Conservation (phyloP, 2,113 vertebrate genomes). For the Athene cunicularia region DNA sequence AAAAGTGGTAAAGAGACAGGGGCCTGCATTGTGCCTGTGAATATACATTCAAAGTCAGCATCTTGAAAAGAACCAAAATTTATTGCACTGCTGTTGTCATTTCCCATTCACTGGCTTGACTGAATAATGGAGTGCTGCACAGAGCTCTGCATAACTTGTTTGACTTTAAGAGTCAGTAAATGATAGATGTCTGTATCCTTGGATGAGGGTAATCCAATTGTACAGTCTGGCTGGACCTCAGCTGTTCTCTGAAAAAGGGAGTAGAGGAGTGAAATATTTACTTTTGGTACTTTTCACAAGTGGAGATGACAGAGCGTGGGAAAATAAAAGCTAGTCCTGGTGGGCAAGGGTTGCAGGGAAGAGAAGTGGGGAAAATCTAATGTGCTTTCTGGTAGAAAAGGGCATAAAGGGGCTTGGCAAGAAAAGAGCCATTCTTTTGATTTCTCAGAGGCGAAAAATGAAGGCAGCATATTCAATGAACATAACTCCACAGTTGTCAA, state of each 20-base stretch:
- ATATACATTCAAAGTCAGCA: not conserved
- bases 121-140: conserved; percentile 4
- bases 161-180: conserved; percentile 35
- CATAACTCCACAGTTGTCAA: conserved; percentile 23
- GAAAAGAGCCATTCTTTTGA: conserved; percentile 18
- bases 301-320: conserved; percentile 19
- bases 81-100: not conserved
- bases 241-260: not conserved
- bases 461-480: conserved; percentile 49
- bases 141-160: conserved; percentile 28
- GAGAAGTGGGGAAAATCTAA: not conserved
- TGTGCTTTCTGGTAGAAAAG: not conserved
- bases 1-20: not conserved
- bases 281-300: conserved; percentile 22
- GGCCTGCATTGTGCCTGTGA: not conserved
- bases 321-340: conserved; percentile 11
- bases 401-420: conserved; percentile 1
- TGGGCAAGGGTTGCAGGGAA: not conserved
- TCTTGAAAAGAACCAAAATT: not conserved
- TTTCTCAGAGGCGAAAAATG: conserved; percentile 25
- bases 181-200: conserved; percentile 50
- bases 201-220: conserved; percentile 27
- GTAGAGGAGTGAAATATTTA: conserved; percentile 21
- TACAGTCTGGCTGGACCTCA: conserved; percentile 48
- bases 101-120: not conserved